These are phyloP conservation scores for Campylomormyrus numenius DNA, from an alignment of 2,113 vertebrate species.

Conservation along the genomic window DNA sequence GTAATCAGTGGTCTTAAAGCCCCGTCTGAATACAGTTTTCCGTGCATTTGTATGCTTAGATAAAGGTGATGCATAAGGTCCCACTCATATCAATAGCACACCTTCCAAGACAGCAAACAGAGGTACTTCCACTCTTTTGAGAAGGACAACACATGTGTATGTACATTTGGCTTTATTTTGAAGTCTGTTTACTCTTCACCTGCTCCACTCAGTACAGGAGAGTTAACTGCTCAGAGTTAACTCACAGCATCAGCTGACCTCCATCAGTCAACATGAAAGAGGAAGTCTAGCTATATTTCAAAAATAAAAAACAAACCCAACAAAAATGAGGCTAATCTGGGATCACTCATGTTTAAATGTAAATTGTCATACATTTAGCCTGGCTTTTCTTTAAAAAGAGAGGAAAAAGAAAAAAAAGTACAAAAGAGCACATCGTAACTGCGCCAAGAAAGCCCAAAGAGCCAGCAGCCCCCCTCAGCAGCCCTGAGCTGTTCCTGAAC, in stretches of 20 bases:
- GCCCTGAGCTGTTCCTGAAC: conserved; percentile 34
- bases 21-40: not conserved
- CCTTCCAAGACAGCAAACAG: not conserved
- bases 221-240: not conserved
- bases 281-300: conserved; percentile 20
- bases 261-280: not conserved
- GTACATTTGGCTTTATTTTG: not conserved
- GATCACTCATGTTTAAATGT: conserved; percentile 36
- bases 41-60: not conserved
- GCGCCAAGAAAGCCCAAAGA: not conserved
- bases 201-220: not conserved
- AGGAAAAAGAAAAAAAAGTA: conserved; percentile 24
- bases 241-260: not conserved
- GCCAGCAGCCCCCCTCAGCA: conserved; percentile 20
- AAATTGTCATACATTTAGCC: conserved; percentile 35
- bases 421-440: conserved; percentile 41
- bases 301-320: conserved; percentile 10
- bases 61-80: not conserved
- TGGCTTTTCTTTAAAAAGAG: conserved; percentile 51
- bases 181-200: not conserved
- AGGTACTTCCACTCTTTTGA: not conserved
- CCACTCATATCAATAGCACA: not conserved
- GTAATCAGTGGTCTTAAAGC: not conserved
- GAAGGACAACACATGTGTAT: not conserved
- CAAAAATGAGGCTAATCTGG: not conserved